phyloP scores from a whole-genome alignment of 2,797 vertebrate genomes.

The Pelobates cultripes region DNA sequence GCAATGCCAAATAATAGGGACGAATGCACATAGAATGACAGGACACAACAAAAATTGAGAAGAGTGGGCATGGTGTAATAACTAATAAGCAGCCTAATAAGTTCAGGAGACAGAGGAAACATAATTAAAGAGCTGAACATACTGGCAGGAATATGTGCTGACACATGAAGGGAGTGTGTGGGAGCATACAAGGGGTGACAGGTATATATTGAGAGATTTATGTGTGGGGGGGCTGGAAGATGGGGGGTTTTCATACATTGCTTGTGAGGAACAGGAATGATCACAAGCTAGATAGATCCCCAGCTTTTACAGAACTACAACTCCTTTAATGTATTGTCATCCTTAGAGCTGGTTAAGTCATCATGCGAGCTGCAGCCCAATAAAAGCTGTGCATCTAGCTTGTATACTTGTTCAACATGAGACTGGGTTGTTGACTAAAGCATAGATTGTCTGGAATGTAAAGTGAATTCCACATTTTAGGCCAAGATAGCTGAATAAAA shows the following conservation, averaged over 20 bases:
- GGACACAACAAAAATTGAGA: not conserved
- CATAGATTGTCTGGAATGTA: too few relatives aligned
- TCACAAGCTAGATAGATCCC: too few relatives aligned
- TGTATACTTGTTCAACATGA: too few relatives aligned
- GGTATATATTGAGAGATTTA: not conserved
- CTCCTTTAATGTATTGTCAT: too few relatives aligned
- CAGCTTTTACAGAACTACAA: not conserved
- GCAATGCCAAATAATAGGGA: not conserved
- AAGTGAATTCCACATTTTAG: too few relatives aligned
- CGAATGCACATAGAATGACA: not conserved
- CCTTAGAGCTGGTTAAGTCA: too few relatives aligned
- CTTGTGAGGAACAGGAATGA: not conserved
- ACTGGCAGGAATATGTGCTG: slow-evolving; percentile 9
- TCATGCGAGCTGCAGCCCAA: too few relatives aligned
- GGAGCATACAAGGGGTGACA: not conserved
- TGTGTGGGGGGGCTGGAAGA: not conserved
- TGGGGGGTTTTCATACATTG: not conserved
- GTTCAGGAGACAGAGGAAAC: not conserved
- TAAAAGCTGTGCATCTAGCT: too few relatives aligned
- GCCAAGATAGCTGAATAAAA: too few relatives aligned
- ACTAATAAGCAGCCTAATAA: not conserved
- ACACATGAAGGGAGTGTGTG: slow-evolving; percentile 9
- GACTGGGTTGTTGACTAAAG: too few relatives aligned
- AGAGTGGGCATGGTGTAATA: not conserved
- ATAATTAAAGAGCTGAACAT: slow-evolving; percentile 7